Evolutionary conservation across 1,140 invertebrate genomes (phyloP).

Genomic region (Zaprionus inermis): DNA sequence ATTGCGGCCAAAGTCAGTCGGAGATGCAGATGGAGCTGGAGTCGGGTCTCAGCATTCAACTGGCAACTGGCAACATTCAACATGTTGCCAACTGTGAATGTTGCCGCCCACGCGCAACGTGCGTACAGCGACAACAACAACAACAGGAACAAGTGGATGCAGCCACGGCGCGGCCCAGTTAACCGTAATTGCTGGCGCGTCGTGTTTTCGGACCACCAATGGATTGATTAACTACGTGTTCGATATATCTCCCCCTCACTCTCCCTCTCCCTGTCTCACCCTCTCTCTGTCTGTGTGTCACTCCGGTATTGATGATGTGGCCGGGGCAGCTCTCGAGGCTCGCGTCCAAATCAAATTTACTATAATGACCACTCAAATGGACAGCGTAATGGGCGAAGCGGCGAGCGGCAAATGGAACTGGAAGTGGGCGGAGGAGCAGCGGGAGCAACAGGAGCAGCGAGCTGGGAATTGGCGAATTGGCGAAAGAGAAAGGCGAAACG

Average conservation of each 20-base stretch:
- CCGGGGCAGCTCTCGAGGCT: constrained; percentile 52
- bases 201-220: constrained; percentile 74
- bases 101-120: constrained; percentile 66
- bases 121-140: constrained; percentile 47
- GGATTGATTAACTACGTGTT: constrained; percentile 81
- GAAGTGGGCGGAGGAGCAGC: not conserved
- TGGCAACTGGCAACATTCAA: constrained; percentile 13
- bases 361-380: constrained; percentile 79
- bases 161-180: constrained; percentile 56
- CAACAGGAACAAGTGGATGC: constrained; percentile 26
- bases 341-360: constrained; percentile 77
- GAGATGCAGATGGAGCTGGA: not conserved
- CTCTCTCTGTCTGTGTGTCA: constrained; percentile 43
- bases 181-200: constrained; percentile 77
- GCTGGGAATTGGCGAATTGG: not conserved
- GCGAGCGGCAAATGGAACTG: constrained; percentile 21
- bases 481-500: constrained; percentile 35
- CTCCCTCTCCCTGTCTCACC: not conserved
- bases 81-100: constrained; percentile 68
- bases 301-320: constrained; percentile 72
- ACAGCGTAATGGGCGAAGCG: constrained; percentile 73
- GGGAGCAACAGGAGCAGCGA: not conserved
- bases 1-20: constrained; percentile 47
- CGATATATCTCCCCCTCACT: constrained; percentile 57
- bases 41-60: constrained; percentile 2